Conservation (phyloP, 2,888 invertebrate species). For the Netelia melanura region DNA sequence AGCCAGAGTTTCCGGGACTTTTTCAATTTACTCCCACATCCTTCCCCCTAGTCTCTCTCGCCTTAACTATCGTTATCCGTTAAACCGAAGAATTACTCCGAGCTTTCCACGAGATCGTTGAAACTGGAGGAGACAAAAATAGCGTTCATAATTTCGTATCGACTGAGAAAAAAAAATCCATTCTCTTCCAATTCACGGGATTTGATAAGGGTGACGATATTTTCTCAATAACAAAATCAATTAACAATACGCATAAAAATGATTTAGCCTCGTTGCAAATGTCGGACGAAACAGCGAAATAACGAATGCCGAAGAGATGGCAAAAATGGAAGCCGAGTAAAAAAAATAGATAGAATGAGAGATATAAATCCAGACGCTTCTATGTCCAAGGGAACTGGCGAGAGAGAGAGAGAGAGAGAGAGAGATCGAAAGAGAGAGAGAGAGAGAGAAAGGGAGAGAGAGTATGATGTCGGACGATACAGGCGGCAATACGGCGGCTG, state of each 20-base stretch:
- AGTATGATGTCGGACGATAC: slow-evolving; percentile 36
- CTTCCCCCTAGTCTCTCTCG: slow-evolving; percentile 39
- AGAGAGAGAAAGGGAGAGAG: slow-evolving; percentile 41
- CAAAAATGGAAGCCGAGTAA: background rate
- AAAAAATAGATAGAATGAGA: background rate
- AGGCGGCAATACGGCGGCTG: slow-evolving; percentile 71
- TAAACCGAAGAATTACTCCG: slow-evolving; percentile 55
- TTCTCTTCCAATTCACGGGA: too few species aligned
- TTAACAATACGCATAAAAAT: too few species aligned
- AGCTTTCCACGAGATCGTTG: slow-evolving; percentile 29
- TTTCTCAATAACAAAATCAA: too few species aligned
- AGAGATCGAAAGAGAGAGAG: slow-evolving; percentile 4
- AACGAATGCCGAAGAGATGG: background rate
- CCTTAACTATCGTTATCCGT: slow-evolving; percentile 65
- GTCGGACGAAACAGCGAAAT: too few species aligned
- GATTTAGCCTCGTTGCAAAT: too few species aligned
- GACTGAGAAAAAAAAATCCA: background rate
- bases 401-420: slow-evolving; percentile 52
- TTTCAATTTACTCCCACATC: slow-evolving; percentile 65
- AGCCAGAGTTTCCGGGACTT: slow-evolving; percentile 48
- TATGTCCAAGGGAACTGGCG: background rate
- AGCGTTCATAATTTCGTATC: background rate
- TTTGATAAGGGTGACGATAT: too few species aligned
- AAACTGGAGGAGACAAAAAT: background rate
- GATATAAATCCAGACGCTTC: background rate